A percentile compares a stretch with the other conserved stretches of the same genome.
These are phyloP conservation scores for Lepidocyrtinus sp. DNA, from an alignment of 2,888 invertebrate genomes.

Conservation along the genomic window DNA sequence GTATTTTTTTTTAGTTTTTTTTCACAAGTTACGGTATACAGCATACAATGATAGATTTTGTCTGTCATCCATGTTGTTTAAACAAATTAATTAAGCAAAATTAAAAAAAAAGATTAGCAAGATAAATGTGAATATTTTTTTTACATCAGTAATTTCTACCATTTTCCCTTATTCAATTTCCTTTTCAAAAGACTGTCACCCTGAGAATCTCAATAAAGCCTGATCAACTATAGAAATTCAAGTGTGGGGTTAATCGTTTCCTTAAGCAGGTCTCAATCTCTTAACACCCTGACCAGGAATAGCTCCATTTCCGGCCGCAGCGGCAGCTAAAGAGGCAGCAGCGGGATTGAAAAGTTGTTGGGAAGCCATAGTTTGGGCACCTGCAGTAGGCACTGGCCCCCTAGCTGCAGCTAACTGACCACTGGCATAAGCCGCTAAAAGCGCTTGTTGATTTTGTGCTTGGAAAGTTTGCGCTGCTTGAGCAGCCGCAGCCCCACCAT, in stretches of 20 bases:
- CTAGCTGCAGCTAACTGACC: slow-evolving; percentile 65
- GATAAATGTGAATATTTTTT: not conserved
- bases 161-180: not conserved
- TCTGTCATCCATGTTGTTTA: too few species aligned
- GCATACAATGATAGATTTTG: too few species aligned
- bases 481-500: slow-evolving; percentile 55
- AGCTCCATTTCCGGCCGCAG: slow-evolving; percentile 69
- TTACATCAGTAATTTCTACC: not conserved
- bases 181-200: slow-evolving; percentile 25
- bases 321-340: slow-evolving; percentile 70
- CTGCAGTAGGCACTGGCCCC: slow-evolving; percentile 62
- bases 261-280: slow-evolving; percentile 68
- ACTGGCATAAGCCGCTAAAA: slow-evolving; percentile 67
- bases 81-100: too few species aligned
- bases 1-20: not conserved
- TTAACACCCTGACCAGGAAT: slow-evolving; percentile 66
- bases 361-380: slow-evolving; percentile 64
- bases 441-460: slow-evolving; percentile 66
- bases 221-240: not conserved
- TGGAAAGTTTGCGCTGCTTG: slow-evolving; percentile 61
- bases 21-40: not conserved
- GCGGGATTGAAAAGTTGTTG: slow-evolving; percentile 70
- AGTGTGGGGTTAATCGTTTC: not conserved
- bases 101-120: slow-evolving; percentile 14
- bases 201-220: slow-evolving; percentile 36